These are phyloP conservation scores for Xyrauchen texanus DNA, from an alignment of 2,113 vertebrate genomes.

Conservation along the genomic window DNA sequence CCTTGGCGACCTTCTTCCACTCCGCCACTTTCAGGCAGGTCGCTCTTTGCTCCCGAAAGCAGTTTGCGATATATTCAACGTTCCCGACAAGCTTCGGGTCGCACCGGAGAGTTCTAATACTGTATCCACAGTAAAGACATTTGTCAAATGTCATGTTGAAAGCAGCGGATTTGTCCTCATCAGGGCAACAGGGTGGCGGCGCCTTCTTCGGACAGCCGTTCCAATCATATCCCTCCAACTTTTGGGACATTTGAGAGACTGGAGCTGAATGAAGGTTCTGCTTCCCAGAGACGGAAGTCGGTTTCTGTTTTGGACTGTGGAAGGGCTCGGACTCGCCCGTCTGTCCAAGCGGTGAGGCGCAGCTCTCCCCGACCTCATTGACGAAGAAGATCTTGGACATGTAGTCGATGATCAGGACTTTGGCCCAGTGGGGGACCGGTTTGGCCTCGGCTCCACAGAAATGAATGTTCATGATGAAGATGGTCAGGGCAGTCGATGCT, in stretches of 20 bases:
- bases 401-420: slow-evolving; percentile 91
- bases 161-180: slow-evolving; percentile 46
- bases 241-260: too few relatives aligned
- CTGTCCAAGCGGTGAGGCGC: slow-evolving; percentile 62
- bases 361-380: slow-evolving; percentile 96
- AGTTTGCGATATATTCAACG: slow-evolving; percentile 92
- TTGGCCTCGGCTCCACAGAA: slow-evolving; percentile 93
- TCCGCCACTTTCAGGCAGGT: slow-evolving; percentile 88
- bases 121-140: slow-evolving; percentile 71
- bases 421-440: slow-evolving; percentile 93
- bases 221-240: slow-evolving; percentile 55
- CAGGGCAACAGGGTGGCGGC: slow-evolving; percentile 45
- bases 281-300: slow-evolving; percentile 35
- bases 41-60: slow-evolving; percentile 87
- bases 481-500: slow-evolving; percentile 92
- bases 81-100: slow-evolving; percentile 79
- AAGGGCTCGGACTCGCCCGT: slow-evolving; percentile 20
- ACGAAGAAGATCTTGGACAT: slow-evolving; percentile 96
- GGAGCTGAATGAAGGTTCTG: slow-evolving; percentile 40
- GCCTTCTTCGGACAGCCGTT: slow-evolving; percentile 61
- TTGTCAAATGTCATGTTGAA: slow-evolving; percentile 71
- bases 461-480: slow-evolving; percentile 98
- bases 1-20: slow-evolving; percentile 98
- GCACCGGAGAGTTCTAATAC: slow-evolving; percentile 36
- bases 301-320: slow-evolving; percentile 28